Percentiles rank a stretch among this genome's conserved stretches.
phyloP scores from a whole-genome alignment of 2,888 invertebrate genomes.

The Coelinius sp. region DNA sequence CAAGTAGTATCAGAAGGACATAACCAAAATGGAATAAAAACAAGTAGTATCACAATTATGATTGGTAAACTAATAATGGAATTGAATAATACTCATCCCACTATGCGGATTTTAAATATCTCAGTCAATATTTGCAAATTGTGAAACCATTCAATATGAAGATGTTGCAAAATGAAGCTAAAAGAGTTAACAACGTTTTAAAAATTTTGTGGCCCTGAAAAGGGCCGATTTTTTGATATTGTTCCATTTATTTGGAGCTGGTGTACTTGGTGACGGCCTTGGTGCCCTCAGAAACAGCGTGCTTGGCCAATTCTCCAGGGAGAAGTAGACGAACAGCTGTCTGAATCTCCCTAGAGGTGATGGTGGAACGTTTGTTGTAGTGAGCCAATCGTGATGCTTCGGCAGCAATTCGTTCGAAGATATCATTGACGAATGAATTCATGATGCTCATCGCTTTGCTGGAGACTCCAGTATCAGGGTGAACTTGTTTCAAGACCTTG shows the following conservation, averaged over 20 bases:
- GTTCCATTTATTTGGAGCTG: neutral
- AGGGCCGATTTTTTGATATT: constrained; percentile 24
- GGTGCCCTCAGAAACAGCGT: constrained; percentile 2
- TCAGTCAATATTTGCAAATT: no score
- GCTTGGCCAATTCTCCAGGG: neutral
- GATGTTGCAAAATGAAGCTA: no score
- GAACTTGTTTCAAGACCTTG: constrained; percentile 76
- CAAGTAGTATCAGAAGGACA: no score
- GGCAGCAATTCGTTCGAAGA: constrained; percentile 80
- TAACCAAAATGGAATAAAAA: no score
- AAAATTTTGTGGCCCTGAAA: constrained; percentile 34
- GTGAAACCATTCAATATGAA: no score
- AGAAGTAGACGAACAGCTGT: constrained; percentile 16
- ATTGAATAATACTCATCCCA: no score
- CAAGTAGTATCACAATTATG: no score
- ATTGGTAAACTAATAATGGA: no score
- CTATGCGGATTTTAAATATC: no score
- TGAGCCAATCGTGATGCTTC: constrained; percentile 65
- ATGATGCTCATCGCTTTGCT: constrained; percentile 81
- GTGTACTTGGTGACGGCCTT: constrained; percentile 2
- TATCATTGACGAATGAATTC: constrained; percentile 83
- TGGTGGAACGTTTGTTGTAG: constrained; percentile 5
- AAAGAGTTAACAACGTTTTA: neutral
- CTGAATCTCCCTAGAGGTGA: constrained; percentile 49
- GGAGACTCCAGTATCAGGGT: constrained; percentile 78